Base-by-base conservation (phyloP, 2,888 invertebrate species). In the Miltochrista miniata region DNA sequence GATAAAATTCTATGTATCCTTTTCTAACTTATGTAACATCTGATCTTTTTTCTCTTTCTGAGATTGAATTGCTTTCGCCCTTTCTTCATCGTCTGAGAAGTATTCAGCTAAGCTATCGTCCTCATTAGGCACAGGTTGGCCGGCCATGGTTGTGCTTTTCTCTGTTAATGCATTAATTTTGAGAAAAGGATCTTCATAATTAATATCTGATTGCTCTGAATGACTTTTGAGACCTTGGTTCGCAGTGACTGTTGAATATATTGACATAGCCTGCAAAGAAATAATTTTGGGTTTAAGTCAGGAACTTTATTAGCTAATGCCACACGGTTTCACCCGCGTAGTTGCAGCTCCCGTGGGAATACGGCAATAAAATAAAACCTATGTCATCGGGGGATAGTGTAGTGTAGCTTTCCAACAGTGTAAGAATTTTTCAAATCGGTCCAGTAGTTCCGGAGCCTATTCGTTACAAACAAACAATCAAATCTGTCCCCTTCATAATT, bases 221-320 rank as follows among this genome's bases (percentile, higher is more conserved):
- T 77, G 70, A 35, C 51, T 77, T 50, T 74, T 76, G 1, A 52
- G 41, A 1, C 62, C 12, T 54, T 81, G 79, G 8, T 88, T 87
- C 1, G 83, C 75, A 7, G 92, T 81, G 13, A 94, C 92, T 49
- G 93, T 92, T 15, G 92, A 91, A 76, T 94, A 94, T 76, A 94
- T 93, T 43, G 93, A 89, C 93, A 94, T 93, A 1, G 94, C 94
- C 93, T 94, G 82, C 14, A 87, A 88, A 59, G 7, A 41, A 33
- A 12, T 34, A 18, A 12, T 34, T 18, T 1, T 9, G 11, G 18
- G 5, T 24, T 4, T 24, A 24, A 24, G 5, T 5, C 18, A 24
- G 3, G n/a, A n/a, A n/a, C n/a, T n/a, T n/a, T n/a, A n/a, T n/a
- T n/a, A n/a, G n/a, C n/a, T n/a, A n/a, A n/a, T n/a, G n/a, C n/a